Base-by-base conservation (phyloP, 1,140 invertebrate species). In the Homalodisca vitripennis region DNA sequence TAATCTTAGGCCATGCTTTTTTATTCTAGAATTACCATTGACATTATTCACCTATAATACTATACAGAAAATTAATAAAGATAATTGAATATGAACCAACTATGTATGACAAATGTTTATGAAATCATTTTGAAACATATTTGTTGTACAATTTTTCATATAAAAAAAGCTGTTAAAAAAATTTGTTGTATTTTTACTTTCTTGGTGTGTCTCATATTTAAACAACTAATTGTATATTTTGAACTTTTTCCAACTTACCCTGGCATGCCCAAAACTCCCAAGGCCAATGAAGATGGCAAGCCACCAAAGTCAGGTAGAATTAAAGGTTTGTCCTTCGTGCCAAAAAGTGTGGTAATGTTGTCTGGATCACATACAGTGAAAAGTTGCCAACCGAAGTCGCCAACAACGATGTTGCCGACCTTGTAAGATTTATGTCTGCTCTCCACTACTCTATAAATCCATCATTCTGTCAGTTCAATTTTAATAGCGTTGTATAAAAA, bases 201-300 rank as follows among this genome's bases (percentile, higher is more conserved):
- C 34, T 41, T 41, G 34, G 6, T 41, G 34, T 41, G 34, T 41
- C 17, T 41, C 34, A n/a, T n/a, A n/a, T n/a, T n/a, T n/a, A n/a
- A n/a, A n/a, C n/a, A n/a, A n/a, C n/a, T n/a, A n/a, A n/a, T n/a
- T n/a, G n/a, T n/a, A n/a, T n/a, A n/a, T n/a, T n/a, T n/a, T n/a
- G n/a, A n/a, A n/a, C n/a, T n/a, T n/a, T n/a, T 10, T 10, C 22
- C 14, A 26, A 67, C 73, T 74, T 79, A 87, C 87, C 88, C 88
- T 46, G 87, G 83, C 85, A 89, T 88, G 71, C 88, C 88, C 34
- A 88, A 73, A 51, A 83, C 73, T 46, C 88, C 88, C 26, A 89
- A 76, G 1, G 77, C 82, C 27, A 87, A 77, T 1, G 87, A 88
- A n/a, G 79, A 41, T 13, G 87, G 82, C 66, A 89, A 74, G 34